Percentiles rank a stretch among this genome's conserved stretches.
phyloP scores from a whole-genome alignment of 2,113 vertebrate genomes.

The Ptychochromis oligacanthus region DNA sequence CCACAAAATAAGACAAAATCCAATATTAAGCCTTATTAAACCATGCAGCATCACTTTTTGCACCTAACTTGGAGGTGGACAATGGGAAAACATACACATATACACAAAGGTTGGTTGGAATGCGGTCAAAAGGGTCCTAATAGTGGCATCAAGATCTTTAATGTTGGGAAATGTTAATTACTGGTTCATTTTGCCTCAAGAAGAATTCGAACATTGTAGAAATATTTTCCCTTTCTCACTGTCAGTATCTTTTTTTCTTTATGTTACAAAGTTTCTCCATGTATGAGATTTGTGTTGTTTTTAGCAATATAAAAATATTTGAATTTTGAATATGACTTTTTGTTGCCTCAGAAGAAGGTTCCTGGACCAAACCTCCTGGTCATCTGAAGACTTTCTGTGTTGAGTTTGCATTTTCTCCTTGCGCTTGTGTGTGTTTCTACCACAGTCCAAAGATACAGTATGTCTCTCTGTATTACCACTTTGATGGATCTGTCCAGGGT shows the following conservation, averaged over 20 bases:
- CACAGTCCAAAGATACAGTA: neutral
- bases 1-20: neutral
- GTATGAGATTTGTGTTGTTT: neutral
- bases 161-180: no score
- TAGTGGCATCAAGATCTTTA: neutral
- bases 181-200: neutral
- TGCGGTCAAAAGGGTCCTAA: neutral
- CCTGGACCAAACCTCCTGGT: neutral
- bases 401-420: neutral
- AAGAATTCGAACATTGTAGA: neutral
- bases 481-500: neutral
- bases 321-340: neutral
- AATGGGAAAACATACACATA: neutral
- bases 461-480: neutral
- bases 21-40: neutral
- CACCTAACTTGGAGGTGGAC: rapidly evolving
- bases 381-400: neutral
- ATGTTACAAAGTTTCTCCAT: neutral
- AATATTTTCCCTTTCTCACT: neutral
- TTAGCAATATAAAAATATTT: neutral
- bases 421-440: neutral
- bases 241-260: neutral
- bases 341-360: neutral
- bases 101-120: neutral
- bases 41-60: neutral